These are phyloP conservation scores for Drosophila mimetica DNA, from an alignment of 2,888 invertebrate species.

Conservation along the genomic window DNA sequence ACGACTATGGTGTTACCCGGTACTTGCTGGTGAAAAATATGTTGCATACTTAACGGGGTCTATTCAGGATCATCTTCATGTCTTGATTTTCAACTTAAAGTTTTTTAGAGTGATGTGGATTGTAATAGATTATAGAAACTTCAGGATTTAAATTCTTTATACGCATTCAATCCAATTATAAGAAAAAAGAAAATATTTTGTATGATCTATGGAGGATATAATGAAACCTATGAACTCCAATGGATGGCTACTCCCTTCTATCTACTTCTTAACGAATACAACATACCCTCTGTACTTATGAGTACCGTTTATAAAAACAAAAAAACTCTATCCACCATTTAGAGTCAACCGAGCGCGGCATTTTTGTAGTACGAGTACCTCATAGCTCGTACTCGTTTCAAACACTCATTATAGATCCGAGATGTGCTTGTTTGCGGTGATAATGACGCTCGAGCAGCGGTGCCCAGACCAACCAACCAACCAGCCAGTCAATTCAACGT, in stretches of 20 bases:
- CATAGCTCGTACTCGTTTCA: conserved; percentile 50
- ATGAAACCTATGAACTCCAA: no score
- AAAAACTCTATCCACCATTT: conserved; percentile 72
- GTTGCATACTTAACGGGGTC: background rate
- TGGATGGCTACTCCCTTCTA: background rate
- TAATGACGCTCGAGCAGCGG: conserved; percentile 67
- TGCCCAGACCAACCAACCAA: background rate
- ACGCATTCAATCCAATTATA: no score
- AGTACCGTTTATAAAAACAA: conserved; percentile 12
- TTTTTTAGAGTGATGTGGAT: no score
- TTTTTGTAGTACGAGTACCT: conserved; percentile 69
- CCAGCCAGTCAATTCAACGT: conserved; percentile 67
- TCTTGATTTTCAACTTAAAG: background rate
- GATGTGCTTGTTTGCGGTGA: conserved; percentile 58
- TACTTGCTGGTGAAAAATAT: background rate
- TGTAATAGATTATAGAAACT: no score
- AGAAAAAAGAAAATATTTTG: no score
- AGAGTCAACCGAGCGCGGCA: conserved; percentile 75
- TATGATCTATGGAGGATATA: no score
- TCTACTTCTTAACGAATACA: background rate
- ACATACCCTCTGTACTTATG: background rate
- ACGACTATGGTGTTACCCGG: background rate
- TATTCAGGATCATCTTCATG: background rate
- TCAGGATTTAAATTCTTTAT: no score
- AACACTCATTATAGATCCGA: conserved; percentile 47